Percentiles rank a stretch among this genome's conserved stretches.
Conservation (phyloP, 2,113 vertebrate species). For the Emydocephalus ijimae region DNA sequence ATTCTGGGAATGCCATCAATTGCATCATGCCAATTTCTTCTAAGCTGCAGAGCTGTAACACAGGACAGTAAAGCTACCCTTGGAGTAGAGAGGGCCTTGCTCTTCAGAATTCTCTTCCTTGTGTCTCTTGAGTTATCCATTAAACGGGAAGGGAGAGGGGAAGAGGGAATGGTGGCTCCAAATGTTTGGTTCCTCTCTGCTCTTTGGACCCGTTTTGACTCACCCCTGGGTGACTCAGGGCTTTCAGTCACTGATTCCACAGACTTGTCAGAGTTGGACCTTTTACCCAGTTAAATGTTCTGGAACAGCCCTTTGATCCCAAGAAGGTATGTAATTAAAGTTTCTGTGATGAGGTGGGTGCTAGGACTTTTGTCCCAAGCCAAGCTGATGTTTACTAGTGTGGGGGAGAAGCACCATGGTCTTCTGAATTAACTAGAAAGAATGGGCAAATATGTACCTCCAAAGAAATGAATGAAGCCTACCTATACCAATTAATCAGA, state of each 20-base stretch:
- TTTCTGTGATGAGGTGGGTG: neutral
- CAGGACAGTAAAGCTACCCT: neutral
- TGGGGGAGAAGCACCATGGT: neutral
- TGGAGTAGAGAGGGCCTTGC: neutral
- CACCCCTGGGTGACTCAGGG: neutral
- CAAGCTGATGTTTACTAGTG: neutral
- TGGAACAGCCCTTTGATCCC: neutral
- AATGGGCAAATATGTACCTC: neutral
- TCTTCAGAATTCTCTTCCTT: neutral
- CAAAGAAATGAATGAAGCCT: neutral
- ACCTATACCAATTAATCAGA: neutral
- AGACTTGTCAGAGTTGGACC: neutral
- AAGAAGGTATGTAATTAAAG: neutral
- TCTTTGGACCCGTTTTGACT: neutral
- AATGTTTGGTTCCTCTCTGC: neutral
- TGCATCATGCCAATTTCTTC: neutral
- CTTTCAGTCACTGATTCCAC: neutral
- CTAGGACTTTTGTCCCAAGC: neutral
- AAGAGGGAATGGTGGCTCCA: no score
- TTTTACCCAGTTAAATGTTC: conserved; percentile 9
- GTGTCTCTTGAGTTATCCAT: neutral
- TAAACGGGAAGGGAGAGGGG: neutral
- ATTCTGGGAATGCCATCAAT: neutral
- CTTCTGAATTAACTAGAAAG: neutral
- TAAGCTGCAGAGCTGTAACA: neutral